Base-by-base conservation (phyloP, 2,888 invertebrate species). In the Leptinotarsa juncta region DNA sequence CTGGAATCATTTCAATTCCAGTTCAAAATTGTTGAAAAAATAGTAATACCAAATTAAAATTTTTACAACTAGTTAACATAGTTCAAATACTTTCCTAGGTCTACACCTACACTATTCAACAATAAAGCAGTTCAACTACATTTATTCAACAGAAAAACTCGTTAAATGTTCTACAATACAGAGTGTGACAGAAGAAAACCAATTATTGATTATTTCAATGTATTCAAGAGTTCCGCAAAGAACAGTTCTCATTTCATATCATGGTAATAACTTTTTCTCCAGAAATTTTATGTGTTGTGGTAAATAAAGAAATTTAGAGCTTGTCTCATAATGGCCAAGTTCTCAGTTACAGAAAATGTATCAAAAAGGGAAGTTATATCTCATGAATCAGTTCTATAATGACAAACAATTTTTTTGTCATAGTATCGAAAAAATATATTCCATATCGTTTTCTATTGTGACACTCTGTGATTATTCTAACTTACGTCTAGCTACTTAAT, bases 1-100 rank as follows among this genome's bases (percentile, higher is more conserved):
- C n/a, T 70, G 75, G 74, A 75, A 77, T 70, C 72, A 70, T 70
- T 65, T 60, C 66, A 78, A 75, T 72, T 77, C 73, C 72, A 60
- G 16, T 42, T 65, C 67, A 71, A 76, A 70, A 73, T 66, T 42
- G 32, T 42, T 49, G 67, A 74, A 74, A 10, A 42, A 67, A 70
- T 55, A n/a, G 49, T 5, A 76, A 76, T 18, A 26, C n/a, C 10
- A 76, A 73, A 65, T 68, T n/a, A 68, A 67, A 68, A 7, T 48
- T 10, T 65, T 49, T 76, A 76, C 18, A 76, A 76, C 75, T 76
- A 76, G 75, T 76, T 70, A 76, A 76, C 75, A 73, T 71, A 57
- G 67, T 70, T 72, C 62, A 70, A 70, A 73, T 53, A 67, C 55
- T 53, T 18, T 55, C 53, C 50, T 42, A 48, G 49, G 26, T 32